Conservation (phyloP, 2,113 vertebrate genomes). For the Chamaetylas fuelleborni region DNA sequence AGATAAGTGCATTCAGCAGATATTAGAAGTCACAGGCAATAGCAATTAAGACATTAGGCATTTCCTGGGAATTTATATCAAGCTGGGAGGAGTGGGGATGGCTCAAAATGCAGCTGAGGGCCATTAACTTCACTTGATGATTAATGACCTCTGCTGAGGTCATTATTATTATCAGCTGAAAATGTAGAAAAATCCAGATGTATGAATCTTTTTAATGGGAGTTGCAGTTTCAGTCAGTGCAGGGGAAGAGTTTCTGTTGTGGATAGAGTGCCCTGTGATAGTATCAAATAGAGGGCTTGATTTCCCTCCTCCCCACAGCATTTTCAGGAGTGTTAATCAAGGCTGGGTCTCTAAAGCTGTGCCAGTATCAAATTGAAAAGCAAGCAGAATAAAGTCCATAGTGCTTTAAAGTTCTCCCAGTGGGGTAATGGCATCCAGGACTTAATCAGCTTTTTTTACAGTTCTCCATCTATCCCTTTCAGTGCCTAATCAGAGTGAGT, state of each 20-base stretch:
- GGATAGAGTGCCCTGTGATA: not conserved
- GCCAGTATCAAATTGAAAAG: not conserved
- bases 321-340: not conserved
- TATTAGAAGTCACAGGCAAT: constrained; percentile 11
- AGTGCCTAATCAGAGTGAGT: not conserved
- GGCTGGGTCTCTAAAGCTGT: not conserved
- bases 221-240: not conserved
- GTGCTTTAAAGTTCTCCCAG: not conserved
- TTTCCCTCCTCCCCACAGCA: not conserved
- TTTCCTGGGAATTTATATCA: constrained; percentile 43
- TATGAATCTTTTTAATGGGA: not conserved
- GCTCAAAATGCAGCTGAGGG: constrained; percentile 29
- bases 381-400: constrained; percentile 15
- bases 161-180: constrained; percentile 30
- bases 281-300: not conserved
- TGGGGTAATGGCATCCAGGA: not conserved
- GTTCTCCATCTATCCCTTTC: not conserved
- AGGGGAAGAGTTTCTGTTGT: not conserved
- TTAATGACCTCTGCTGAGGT: constrained; percentile 50
- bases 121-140: constrained; percentile 26
- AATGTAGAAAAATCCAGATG: not conserved
- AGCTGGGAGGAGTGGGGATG: constrained; percentile 1
- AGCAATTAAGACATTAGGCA: not conserved
- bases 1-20: constrained; percentile 9
- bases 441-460: constrained; percentile 14